These are phyloP conservation scores for Lophius piscatorius DNA, from an alignment of 2,113 vertebrate species.

Conservation along the genomic window DNA sequence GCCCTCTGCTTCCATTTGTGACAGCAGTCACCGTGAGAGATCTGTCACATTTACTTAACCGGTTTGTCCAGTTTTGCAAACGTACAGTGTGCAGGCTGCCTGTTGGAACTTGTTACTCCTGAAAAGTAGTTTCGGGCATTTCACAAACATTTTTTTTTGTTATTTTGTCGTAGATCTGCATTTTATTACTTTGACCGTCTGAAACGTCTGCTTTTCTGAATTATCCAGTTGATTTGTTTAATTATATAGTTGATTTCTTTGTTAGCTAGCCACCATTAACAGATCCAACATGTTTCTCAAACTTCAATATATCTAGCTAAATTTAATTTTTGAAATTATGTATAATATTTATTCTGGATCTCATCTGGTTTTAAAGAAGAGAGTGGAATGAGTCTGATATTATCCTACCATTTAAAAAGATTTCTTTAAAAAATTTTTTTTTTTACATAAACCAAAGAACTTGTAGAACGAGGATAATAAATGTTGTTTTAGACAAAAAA, in stretches of 20 bases:
- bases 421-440: background rate
- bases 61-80: slow-evolving; percentile 45
- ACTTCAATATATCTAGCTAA: no score
- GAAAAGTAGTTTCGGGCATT: background rate
- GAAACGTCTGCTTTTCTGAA: no score
- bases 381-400: background rate
- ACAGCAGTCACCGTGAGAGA: no score
- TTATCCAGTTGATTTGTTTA: no score
- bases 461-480: background rate
- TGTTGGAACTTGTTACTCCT: slow-evolving; percentile 36
- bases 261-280: no score
- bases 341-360: no score
- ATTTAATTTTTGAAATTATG: background rate
- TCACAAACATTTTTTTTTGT: no score
- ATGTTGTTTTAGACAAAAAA: background rate
- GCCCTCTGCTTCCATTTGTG: no score
- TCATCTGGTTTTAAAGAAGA: background rate
- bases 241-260: no score
- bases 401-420: background rate
- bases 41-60: slow-evolving; percentile 30
- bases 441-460: background rate
- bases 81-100: background rate
- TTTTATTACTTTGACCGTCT: no score
- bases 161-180: no score
- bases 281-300: no score